Evolutionary conservation across 2,113 vertebrate genomes (phyloP).

Genomic region (Gobius niger): DNA sequence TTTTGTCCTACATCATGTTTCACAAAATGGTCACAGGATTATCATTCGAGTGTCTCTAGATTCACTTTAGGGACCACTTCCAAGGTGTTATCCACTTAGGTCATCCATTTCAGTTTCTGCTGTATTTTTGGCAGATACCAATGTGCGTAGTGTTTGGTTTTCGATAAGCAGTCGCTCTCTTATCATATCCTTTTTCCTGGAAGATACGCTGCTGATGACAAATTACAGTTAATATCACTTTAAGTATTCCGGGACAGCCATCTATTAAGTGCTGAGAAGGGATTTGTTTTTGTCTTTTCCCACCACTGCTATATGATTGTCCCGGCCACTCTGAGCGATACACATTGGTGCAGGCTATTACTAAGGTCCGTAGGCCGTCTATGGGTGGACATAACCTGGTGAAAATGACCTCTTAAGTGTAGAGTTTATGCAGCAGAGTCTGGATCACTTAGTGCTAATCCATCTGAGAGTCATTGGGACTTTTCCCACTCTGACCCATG

Average conservation of each 20-base stretch:
- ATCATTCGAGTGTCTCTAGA: slow-evolving; percentile 16
- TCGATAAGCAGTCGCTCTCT: slow-evolving; percentile 66
- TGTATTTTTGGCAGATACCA: slow-evolving; percentile 47
- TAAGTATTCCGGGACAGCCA: slow-evolving; percentile 41
- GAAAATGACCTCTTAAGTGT: slow-evolving; percentile 59
- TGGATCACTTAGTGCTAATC: slow-evolving; percentile 72
- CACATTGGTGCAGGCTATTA: slow-evolving; percentile 3
- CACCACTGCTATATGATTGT: slow-evolving; percentile 46
- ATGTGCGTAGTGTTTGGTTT: slow-evolving; percentile 64
- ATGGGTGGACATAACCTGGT: slow-evolving; percentile 23
- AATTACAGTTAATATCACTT: slow-evolving; percentile 61
- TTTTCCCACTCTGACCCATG: slow-evolving; percentile 70
- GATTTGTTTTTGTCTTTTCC: slow-evolving; percentile 59
- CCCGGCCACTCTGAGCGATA: slow-evolving; percentile 26
- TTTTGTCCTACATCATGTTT: neutral
- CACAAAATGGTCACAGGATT: neutral
- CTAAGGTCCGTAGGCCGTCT: neutral
- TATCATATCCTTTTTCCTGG: slow-evolving; percentile 60
- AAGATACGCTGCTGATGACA: slow-evolving; percentile 54
- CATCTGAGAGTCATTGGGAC: slow-evolving; percentile 73
- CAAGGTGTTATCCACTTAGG: slow-evolving; percentile 17
- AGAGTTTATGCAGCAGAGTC: slow-evolving; percentile 65
- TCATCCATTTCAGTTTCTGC: slow-evolving; percentile 20
- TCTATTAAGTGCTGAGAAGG: slow-evolving; percentile 52
- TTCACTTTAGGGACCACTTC: slow-evolving; percentile 1